These are phyloP conservation scores for Xestia xanthographa DNA, from an alignment of 2,888 invertebrate species.

Conservation along the genomic window DNA sequence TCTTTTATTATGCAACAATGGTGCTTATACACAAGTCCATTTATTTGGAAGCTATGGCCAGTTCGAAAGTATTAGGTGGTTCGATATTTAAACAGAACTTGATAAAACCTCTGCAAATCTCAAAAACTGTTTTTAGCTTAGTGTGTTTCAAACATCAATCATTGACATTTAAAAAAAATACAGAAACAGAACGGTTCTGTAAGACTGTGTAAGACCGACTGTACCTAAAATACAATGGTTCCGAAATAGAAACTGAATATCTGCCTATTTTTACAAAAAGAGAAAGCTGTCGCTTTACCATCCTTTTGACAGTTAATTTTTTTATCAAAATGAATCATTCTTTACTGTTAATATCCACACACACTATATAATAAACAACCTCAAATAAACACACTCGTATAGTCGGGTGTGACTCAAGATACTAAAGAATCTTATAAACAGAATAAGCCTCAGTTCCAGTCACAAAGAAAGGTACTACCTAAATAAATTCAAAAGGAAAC, in stretches of 20 bases:
- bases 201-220: too few species aligned
- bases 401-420: slow-evolving; percentile 3
- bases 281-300: not conserved
- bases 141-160: too few species aligned
- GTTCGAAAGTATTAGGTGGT: too few species aligned
- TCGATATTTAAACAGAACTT: not conserved
- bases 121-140: too few species aligned
- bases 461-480: slow-evolving; percentile 31
- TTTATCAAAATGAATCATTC: not conserved
- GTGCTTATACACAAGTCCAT: not conserved
- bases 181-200: too few species aligned
- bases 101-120: too few species aligned
- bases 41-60: too few species aligned
- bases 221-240: not conserved
- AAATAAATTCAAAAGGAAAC: slow-evolving; percentile 54
- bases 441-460: slow-evolving; percentile 15
- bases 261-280: not conserved
- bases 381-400: slow-evolving; percentile 8
- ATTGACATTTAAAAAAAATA: too few species aligned
- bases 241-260: not conserved
- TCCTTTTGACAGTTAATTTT: not conserved
- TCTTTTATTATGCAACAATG: not conserved
- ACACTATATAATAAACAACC: not conserved
- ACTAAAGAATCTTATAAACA: slow-evolving; percentile 25
- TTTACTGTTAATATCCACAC: not conserved